These are phyloP conservation scores for Seriola rivoliana DNA, from an alignment of 2,113 vertebrate genomes.

Conservation along the genomic window DNA sequence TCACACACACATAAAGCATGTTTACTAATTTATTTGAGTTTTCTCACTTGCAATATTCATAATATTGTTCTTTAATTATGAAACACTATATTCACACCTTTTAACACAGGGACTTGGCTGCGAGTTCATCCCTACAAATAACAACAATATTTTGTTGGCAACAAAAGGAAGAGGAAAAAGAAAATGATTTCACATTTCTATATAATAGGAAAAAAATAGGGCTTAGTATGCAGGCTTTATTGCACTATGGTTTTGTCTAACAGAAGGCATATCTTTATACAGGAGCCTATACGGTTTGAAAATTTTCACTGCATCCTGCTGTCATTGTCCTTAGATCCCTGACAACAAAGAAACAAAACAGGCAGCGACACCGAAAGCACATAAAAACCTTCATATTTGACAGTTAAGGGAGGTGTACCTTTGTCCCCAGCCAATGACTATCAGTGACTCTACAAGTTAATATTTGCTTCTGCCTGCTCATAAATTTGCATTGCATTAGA, in stretches of 20 bases:
- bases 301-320: constrained; percentile 29
- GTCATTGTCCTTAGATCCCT: constrained; percentile 34
- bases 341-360: constrained; percentile 37
- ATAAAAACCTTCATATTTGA: constrained; percentile 64
- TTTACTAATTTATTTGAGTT: constrained; percentile 8
- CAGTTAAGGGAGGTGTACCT: constrained; percentile 75
- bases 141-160: constrained; percentile 6
- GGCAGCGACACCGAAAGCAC: constrained; percentile 38
- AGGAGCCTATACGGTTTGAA: constrained; percentile 23
- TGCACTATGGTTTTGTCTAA: constrained; percentile 14
- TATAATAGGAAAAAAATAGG: constrained; percentile 11
- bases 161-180: constrained; percentile 8
- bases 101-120: constrained; percentile 10
- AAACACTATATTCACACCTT: constrained; percentile 20
- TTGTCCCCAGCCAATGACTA: constrained; percentile 78
- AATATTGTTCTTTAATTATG: constrained; percentile 17
- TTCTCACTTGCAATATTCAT: constrained; percentile 8
- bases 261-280: constrained; percentile 23
- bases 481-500: constrained; percentile 88
- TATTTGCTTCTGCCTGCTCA: constrained; percentile 84
- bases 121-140: constrained; percentile 35
- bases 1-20: neutral
- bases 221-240: constrained; percentile 6
- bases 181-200: constrained; percentile 23
- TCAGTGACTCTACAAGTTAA: constrained; percentile 83